phyloP scores from a whole-genome alignment of 1,140 invertebrate species.

The Trichonephila clavata region DNA sequence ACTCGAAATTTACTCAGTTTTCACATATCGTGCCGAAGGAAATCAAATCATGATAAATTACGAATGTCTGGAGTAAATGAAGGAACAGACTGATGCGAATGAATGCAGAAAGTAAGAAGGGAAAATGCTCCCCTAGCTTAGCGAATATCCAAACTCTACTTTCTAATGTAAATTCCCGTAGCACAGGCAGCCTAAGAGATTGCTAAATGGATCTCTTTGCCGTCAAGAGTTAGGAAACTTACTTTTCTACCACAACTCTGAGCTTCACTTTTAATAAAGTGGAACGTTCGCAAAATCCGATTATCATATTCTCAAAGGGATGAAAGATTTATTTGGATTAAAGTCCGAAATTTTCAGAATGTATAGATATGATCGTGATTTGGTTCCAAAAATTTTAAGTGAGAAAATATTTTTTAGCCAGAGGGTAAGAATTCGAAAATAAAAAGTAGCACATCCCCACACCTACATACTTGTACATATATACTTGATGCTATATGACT shows the following conservation, averaged over 20 bases:
- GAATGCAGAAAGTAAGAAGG: not conserved
- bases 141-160: not conserved
- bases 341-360: not conserved
- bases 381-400: not conserved
- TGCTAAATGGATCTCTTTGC: not conserved
- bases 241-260: not conserved
- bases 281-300: not conserved
- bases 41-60: not conserved
- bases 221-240: not conserved
- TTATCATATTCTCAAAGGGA: conserved; percentile 2
- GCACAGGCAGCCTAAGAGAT: not conserved
- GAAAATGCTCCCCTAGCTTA: not conserved
- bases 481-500: no score
- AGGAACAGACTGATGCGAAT: not conserved
- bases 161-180: conserved; percentile 15
- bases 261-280: not conserved
- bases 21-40: not conserved
- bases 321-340: conserved; percentile 9
- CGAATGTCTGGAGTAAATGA: not conserved
- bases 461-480: no score
- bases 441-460: no score
- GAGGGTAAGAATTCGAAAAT: no score
- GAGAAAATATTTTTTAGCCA: not conserved
- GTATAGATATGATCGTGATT: not conserved
- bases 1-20: not conserved